These are phyloP conservation scores for Nannoperca australis DNA, from an alignment of 2,797 vertebrate species.

Conservation along the genomic window DNA sequence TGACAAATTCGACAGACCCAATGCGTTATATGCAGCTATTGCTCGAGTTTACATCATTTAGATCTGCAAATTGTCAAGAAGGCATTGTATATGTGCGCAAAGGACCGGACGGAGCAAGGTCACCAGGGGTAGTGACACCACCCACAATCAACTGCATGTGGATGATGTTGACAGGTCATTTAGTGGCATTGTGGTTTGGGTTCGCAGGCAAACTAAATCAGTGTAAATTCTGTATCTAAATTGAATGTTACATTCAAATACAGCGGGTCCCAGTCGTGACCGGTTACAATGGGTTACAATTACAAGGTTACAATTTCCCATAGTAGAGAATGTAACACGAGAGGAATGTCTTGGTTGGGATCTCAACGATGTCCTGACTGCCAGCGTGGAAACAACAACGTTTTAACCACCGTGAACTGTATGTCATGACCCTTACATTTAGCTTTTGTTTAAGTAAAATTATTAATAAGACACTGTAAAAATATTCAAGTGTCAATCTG, in stretches of 20 bases:
- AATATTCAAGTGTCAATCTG: neutral
- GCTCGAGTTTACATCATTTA: too few species aligned
- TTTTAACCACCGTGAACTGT: neutral
- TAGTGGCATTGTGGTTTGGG: neutral
- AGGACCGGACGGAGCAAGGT: neutral
- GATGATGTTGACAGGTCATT: neutral
- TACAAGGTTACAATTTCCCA: neutral
- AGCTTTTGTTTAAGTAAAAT: neutral
- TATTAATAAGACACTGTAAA: neutral
- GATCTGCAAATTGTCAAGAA: neutral
- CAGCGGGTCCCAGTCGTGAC: neutral
- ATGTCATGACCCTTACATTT: too few species aligned
- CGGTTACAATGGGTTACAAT: rapidly evolving
- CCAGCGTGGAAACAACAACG: neutral
- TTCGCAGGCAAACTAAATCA: neutral
- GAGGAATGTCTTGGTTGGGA: neutral
- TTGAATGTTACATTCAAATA: neutral
- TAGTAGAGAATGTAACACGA: neutral
- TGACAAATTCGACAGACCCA: rapidly evolving
- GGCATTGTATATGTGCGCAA: neutral
- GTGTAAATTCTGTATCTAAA: rapidly evolving
- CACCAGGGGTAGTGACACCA: neutral
- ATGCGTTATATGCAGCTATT: neutral
- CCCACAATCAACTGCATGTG: neutral
- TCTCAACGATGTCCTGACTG: neutral